These are phyloP conservation scores for Nasua narica DNA, from an alignment of 2,797 vertebrate species.

Conservation along the genomic window DNA sequence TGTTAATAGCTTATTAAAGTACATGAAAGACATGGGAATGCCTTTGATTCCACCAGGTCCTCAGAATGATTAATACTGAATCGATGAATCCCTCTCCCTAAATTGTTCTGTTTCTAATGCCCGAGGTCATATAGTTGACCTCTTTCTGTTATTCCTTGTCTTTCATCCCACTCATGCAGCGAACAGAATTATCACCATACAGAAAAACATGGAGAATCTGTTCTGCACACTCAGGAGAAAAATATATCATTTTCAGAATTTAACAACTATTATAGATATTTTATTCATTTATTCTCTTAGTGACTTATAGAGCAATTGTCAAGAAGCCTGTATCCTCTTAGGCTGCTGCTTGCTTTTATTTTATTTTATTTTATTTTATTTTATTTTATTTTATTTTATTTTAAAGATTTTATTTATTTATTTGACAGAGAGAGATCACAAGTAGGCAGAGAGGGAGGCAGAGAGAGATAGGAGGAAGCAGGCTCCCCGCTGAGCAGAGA, in stretches of 20 bases:
- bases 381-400: too few species aligned
- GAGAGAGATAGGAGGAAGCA: too few species aligned
- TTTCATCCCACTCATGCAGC: neutral
- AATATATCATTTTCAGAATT: constrained; percentile 24
- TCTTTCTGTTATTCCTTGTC: constrained; percentile 15
- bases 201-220: neutral
- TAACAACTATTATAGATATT: neutral
- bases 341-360: neutral
- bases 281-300: constrained; percentile 27
- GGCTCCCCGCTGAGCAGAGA: too few species aligned
- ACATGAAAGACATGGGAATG: neutral
- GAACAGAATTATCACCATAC: constrained; percentile 8
- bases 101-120: neutral
- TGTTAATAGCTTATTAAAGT: constrained; percentile 4
- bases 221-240: neutral
- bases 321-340: constrained; percentile 5
- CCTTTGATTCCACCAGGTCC: neutral
- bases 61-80: neutral
- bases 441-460: too few species aligned
- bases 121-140: neutral
- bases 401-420: too few species aligned
- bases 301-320: constrained; percentile 7
- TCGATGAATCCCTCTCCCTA: neutral
- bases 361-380: neutral
- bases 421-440: too few species aligned